Evolutionary conservation across 1,140 invertebrate species (phyloP).

Genomic region (Tetragnatha versicolor): DNA sequence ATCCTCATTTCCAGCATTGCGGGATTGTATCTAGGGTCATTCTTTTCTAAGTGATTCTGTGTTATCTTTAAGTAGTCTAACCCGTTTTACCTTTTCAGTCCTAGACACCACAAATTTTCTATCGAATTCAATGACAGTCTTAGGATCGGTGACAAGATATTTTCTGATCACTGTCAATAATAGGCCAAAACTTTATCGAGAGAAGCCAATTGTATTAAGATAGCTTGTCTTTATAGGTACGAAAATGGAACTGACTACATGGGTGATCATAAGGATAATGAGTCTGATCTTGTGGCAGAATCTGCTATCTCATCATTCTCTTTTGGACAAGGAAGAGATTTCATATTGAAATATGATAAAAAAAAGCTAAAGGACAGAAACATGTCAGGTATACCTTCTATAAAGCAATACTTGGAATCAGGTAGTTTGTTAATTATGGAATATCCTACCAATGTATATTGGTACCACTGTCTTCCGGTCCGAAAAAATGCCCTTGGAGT

Average conservation of each 20-base stretch:
- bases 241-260: conserved; percentile 75
- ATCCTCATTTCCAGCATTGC: too few species aligned
- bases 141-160: neutral
- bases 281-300: conserved; percentile 71
- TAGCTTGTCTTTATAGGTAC: conserved; percentile 67
- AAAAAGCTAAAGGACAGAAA: conserved; percentile 66
- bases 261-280: conserved; percentile 77
- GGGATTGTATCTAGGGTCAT: too few species aligned
- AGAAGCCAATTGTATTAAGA: neutral
- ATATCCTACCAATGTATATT: conserved; percentile 74
- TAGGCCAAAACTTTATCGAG: too few species aligned
- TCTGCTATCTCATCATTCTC: conserved; percentile 75
- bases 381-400: conserved; percentile 62
- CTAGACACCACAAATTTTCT: neutral
- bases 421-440: conserved; percentile 77
- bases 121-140: neutral
- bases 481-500: conserved; percentile 68
- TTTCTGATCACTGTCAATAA: neutral
- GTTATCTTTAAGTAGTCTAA: neutral
- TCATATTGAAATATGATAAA: conserved; percentile 74
- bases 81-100: neutral
- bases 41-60: neutral
- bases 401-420: conserved; percentile 71
- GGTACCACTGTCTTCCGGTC: conserved; percentile 76
- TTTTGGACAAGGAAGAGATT: conserved; percentile 72